Percentiles rank a stretch among this genome's conserved stretches.
These are phyloP conservation scores for Microcebus tavaratra DNA, from an alignment of 2,113 vertebrate genomes.

Conservation along the genomic window DNA sequence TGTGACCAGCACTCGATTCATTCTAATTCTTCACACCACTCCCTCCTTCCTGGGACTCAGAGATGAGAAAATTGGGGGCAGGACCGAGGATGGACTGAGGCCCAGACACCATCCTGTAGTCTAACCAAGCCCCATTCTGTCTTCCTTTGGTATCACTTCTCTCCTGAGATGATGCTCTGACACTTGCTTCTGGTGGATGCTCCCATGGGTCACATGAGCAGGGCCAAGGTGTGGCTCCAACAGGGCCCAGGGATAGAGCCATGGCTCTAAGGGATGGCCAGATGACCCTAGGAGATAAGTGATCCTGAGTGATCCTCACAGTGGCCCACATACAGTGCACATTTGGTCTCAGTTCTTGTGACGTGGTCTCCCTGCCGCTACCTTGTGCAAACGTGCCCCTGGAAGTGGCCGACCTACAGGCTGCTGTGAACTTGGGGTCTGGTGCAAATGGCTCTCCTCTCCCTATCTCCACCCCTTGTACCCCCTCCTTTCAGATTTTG, in stretches of 20 bases:
- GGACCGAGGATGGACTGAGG: neutral
- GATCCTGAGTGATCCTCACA: neutral
- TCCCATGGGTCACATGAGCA: neutral
- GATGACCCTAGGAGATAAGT: neutral
- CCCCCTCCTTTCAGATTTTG: neutral
- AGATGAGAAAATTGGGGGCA: neutral
- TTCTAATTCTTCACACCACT: neutral
- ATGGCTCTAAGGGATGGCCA: neutral
- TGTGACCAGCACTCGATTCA: accelerated
- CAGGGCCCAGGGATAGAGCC: neutral
- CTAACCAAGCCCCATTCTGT: neutral
- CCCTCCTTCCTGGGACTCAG: neutral
- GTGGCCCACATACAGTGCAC: neutral
- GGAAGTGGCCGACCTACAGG: neutral
- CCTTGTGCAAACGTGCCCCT: neutral
- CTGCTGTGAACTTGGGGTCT: neutral
- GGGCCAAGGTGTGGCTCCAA: neutral
- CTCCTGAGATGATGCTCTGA: neutral
- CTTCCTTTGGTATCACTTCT: neutral
- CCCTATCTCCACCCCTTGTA: accelerated
- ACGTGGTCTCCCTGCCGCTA: neutral
- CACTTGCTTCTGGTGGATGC: neutral
- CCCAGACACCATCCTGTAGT: neutral
- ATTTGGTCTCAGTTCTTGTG: neutral
- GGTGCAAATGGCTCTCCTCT: neutral